These are phyloP conservation scores for Margarornis squamiger DNA, from an alignment of 2,797 vertebrate genomes.

Conservation along the genomic window DNA sequence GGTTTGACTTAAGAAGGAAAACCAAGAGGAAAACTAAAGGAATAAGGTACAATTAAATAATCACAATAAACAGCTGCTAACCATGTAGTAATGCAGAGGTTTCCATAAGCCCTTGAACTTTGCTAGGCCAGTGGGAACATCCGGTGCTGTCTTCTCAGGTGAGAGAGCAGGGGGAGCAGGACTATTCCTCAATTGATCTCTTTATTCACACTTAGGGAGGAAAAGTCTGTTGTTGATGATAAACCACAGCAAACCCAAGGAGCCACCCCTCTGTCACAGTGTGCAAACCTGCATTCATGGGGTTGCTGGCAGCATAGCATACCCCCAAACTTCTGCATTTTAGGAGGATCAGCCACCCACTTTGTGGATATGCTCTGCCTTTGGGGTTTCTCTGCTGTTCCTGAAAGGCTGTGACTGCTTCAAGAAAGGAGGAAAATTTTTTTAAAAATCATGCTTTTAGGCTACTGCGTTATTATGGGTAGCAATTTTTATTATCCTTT, in stretches of 20 bases:
- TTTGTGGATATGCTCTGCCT: not conserved
- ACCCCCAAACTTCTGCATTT: not conserved
- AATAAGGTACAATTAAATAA: not conserved
- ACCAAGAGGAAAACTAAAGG: not conserved
- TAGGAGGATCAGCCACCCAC: not conserved
- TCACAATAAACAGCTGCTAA: not conserved
- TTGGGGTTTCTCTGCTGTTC: not conserved
- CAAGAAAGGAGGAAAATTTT: not conserved
- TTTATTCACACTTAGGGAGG: not conserved
- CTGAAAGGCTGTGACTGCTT: not conserved
- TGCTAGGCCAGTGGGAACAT: not conserved
- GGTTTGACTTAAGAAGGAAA: not conserved
- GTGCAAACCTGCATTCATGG: not conserved
- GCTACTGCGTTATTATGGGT: not conserved
- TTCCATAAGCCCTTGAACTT: not conserved
- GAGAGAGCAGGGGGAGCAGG: not conserved
- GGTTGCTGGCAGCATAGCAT: not conserved
- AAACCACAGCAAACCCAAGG: not conserved
- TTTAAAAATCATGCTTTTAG: not conserved
- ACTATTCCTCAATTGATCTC: not conserved
- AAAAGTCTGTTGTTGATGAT: not conserved
- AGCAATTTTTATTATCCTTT: not conserved
- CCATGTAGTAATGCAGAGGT: not conserved
- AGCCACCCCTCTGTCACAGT: not conserved
- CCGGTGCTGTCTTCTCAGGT: not conserved